Evolutionary conservation across 2,888 invertebrate genomes (phyloP), one percentile per base, ranked within the genome.

Genomic region (Spodoptera picta): DNA sequence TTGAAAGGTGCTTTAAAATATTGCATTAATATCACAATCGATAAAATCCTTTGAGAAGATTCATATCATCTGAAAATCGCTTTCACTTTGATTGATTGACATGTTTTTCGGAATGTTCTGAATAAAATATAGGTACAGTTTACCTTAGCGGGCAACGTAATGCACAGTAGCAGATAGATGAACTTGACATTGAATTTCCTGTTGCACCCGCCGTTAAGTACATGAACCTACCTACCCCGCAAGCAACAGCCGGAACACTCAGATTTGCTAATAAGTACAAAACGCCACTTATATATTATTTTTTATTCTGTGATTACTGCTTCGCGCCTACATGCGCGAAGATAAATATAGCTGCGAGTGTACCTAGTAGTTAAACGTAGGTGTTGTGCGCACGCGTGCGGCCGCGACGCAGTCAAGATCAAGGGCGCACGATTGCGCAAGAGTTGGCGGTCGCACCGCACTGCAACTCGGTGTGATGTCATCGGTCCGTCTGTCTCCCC

Each of bases 401-500:
- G 87, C 89, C 90, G 90, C 92, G 91, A 91, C 94, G 93, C 94
- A 95, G 95, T 95, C 95, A 95, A 95, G 95, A 95, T 95, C 95
- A 95, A 95, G 95, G 95, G 92, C 95, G 89, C 82, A 81, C 88
- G 93, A 92, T 94, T 94, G 93, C 94, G 94, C 91, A 94, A 94
- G 90, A 91, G 91, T 92, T 93, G 93, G 93, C 94, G 89, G 91
- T 88, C 91, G 91, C 90, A 88, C 87, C 88, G 89, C 89, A 84
- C 90, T 92, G 93, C 93, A 92, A 86, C 88, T 83, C 83, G 65
- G 80, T 90, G 93, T 94, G 94, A 94, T 93, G 93, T 94, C 94
- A 94, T 93, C 92, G 87, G 66, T 80, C 84, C 88, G 90, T 88
- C 90, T 89, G 85, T 81, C 79, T 75, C 82, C 85, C 86, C 82